Evolutionary conservation across 2,797 vertebrate species (phyloP), one percentile per base, ranked within the genome.

Genomic region (Gymnoscopelus microlampas): DNA sequence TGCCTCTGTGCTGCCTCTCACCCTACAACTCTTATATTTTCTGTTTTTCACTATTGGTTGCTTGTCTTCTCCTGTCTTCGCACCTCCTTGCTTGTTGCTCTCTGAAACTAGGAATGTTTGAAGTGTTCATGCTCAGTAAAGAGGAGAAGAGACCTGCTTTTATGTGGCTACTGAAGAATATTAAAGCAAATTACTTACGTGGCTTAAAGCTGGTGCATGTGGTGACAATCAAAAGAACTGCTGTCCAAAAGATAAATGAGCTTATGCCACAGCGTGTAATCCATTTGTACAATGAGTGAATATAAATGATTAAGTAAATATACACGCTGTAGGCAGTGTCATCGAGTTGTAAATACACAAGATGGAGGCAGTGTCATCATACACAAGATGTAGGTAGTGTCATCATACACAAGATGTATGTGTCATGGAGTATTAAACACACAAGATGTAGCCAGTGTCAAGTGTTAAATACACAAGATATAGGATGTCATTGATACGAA

Each of bases 111-210:
- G 39, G 39, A 39, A 39, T 39, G 8, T 39, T 7, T 39, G 6
- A 29, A 29, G 6, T 9, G 5, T 35, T 5, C 32, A 19, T 59
- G 44, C 39, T 50, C 73, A 67, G 14, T 69, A 44, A 51, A 70
- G 8, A 9, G 8, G 2, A 9, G 39, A 39, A 39, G 39, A 39
- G 63, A 14, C n/a, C 1, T 7, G 2, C 57, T 35, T n/a, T 63
- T 29, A 35, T 65, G 39, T 74, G 67, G 76, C 44, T 32, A 35
- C 50, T 67, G 55, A 61, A 68, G 48, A 65, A 35, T 63, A 82
- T 81, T 77, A 64, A 68, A 81, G 70, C 39, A 13, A 74, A 62
- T 8, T 59, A 32, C 49, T 51, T 60, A 53, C 39, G 23, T 44
- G 39, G 55, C 48, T 63, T 66, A 29, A 64, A 39, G 50, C 48